Base-by-base conservation (phyloP, 1,140 invertebrate species). In the Drosophila jambulina region DNA sequence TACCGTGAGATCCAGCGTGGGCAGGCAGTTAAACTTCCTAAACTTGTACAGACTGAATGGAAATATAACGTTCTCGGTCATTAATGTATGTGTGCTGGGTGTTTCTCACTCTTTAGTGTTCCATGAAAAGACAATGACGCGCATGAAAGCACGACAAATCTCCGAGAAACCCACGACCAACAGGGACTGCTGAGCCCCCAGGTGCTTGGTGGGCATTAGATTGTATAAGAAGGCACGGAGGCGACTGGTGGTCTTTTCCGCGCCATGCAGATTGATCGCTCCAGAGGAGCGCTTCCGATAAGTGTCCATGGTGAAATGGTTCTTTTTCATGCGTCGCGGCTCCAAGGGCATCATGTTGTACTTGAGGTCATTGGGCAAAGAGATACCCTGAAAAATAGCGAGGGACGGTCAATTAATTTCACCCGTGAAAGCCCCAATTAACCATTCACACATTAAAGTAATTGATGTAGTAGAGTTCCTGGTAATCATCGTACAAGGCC, bases 301-400 rank as follows among this genome's bases (percentile, higher is more conserved):
- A 21, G 7, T 4, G 15, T 9, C 53, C 12, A 1, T 5, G 15
- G 2, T 2, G 15, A 70, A 70, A 2, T 53, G 15, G n/a, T 90
- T 90, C 15, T 75, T 51, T 17, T 67, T 74, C 62, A 67, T 56
- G 27, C 85, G 80, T 1, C 67, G 57, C 15, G 84, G 85, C 53
- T 88, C 84, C 19, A 88, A 40, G 1, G 84, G 84, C 84, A 88
- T 88, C 84, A 88, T 88, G 17, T 69, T 78, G 12, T 32, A 38
- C 10, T 38, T 64, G 21, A 88, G 29, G 34, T 88, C 84, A 27
- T 88, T 88, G 21, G 85, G 68, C 49, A 84, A n/a, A 3, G 43
- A 38, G 0, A 56, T 25, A 4, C 59, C 67, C 80, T 82, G 15
- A 17, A 4, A 25, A 38, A 56, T 15, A 3, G 15, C 25, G 2